Percentiles rank a stretch among this genome's conserved stretches.
Evolutionary conservation across 2,888 invertebrate species (phyloP).

Genomic region (Geophilus truncorum): DNA sequence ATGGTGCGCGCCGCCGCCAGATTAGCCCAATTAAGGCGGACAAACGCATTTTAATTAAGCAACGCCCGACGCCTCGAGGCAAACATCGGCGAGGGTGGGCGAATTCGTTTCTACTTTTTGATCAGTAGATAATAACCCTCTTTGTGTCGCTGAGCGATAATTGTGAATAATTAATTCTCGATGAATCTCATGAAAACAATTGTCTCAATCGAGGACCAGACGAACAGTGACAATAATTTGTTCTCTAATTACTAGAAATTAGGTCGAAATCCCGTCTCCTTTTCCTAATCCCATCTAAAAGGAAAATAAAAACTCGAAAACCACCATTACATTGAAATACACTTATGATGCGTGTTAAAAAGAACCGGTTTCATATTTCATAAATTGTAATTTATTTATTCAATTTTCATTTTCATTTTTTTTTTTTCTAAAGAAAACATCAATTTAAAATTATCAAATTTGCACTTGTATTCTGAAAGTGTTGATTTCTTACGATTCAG

Average conservation of each 20-base stretch:
- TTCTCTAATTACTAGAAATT: slow-evolving; percentile 27
- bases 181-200: background rate
- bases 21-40: slow-evolving; percentile 29
- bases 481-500: background rate
- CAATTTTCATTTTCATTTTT: background rate
- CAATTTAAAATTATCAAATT: background rate
- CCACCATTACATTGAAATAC: no score
- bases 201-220: slow-evolving; percentile 8
- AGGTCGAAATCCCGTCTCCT: background rate
- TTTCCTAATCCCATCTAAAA: background rate
- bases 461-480: background rate
- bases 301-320: background rate
- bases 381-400: background rate
- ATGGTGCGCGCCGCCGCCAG: slow-evolving; percentile 22
- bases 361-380: background rate
- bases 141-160: slow-evolving; percentile 8
- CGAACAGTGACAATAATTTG: slow-evolving; percentile 27
- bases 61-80: slow-evolving; percentile 20
- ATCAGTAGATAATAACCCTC: slow-evolving; percentile 5
- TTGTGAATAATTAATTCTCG: slow-evolving; percentile 28
- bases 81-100: background rate
- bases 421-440: background rate
- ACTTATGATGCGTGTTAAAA: no score
- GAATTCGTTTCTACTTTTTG: slow-evolving; percentile 14
- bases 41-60: slow-evolving; percentile 28